Evolutionary conservation across 1,140 invertebrate genomes (phyloP).

Genomic region (Drosophila ohnishii): DNA sequence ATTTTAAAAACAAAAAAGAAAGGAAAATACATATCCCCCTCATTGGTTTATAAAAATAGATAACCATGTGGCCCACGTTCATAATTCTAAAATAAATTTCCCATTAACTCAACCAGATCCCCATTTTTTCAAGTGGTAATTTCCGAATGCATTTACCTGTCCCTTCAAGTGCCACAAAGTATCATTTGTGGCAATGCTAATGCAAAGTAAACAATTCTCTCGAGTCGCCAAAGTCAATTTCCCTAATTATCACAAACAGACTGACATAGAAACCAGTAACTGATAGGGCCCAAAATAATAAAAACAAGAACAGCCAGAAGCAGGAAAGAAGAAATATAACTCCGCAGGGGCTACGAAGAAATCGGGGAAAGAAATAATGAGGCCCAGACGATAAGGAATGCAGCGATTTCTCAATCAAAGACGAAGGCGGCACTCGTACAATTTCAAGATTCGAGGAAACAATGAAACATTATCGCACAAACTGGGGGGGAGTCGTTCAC

Average conservation of each 20-base stretch:
- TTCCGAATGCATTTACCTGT: conserved; percentile 38
- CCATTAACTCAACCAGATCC: conserved; percentile 6
- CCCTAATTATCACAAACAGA: neutral
- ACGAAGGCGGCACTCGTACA: conserved; percentile 7
- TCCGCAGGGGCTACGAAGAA: neutral
- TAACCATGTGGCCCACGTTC: neutral
- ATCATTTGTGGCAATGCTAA: conserved; percentile 30
- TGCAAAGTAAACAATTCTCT: conserved; percentile 20
- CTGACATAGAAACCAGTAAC: conserved; percentile 19
- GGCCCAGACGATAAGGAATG: conserved; percentile 26
- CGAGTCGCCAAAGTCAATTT: conserved; percentile 24
- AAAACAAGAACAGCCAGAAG: conserved; percentile 9
- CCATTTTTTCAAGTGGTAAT: conserved; percentile 8
- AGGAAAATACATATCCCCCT: neutral
- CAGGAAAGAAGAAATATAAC: conserved; percentile 23
- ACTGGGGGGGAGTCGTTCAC: conserved; percentile 1
- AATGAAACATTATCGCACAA: conserved; percentile 56
- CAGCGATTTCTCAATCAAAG: conserved; percentile 53
- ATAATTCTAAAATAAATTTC: neutral
- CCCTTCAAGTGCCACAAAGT: neutral
- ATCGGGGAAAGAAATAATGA: neutral
- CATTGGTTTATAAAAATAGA: neutral
- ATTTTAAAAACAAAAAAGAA: neutral
- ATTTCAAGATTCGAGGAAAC: conserved; percentile 40
- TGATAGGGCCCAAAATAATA: conserved; percentile 19